Evolutionary conservation across 2,797 vertebrate genomes (phyloP).

Genomic region (Poecilia velifera): DNA sequence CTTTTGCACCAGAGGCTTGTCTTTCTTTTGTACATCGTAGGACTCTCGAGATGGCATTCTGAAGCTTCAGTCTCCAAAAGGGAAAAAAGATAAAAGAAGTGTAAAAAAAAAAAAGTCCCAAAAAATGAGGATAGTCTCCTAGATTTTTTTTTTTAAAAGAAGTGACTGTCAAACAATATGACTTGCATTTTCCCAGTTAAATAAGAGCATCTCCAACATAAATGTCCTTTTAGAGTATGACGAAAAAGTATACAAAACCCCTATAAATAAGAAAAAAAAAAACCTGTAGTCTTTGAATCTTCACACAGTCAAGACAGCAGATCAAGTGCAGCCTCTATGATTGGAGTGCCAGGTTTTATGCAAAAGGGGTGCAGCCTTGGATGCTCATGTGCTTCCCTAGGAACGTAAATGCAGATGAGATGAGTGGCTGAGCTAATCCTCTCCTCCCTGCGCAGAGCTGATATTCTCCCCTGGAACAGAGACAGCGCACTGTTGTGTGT

Average conservation of each 20-base stretch:
- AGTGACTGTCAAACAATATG: conserved; percentile 56
- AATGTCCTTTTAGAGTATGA: conserved; percentile 19
- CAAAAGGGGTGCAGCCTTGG: conserved; percentile 62
- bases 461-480: conserved; percentile 87
- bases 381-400: conserved; percentile 73
- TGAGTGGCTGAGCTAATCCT: conserved; percentile 82
- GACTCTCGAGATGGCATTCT: conserved; percentile 93
- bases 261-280: conserved; percentile 18
- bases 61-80: conserved; percentile 45
- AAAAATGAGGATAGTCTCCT: conserved; percentile 49
- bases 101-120: conserved; percentile 42
- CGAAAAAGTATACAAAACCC: conserved; percentile 14
- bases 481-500: conserved; percentile 79
- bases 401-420: conserved; percentile 83
- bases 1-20: conserved; percentile 86
- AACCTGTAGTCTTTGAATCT: conserved; percentile 63
- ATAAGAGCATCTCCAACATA: conserved; percentile 32
- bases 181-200: conserved; percentile 63
- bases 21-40: conserved; percentile 83
- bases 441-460: conserved; percentile 82
- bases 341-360: conserved; percentile 65
- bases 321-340: conserved; percentile 58
- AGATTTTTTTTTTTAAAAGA: conserved; percentile 62
- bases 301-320: conserved; percentile 58
- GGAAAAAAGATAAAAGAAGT: conserved; percentile 34